phyloP scores from a whole-genome alignment of 2,113 vertebrate genomes.

The Haplotaxodon microlepis region DNA sequence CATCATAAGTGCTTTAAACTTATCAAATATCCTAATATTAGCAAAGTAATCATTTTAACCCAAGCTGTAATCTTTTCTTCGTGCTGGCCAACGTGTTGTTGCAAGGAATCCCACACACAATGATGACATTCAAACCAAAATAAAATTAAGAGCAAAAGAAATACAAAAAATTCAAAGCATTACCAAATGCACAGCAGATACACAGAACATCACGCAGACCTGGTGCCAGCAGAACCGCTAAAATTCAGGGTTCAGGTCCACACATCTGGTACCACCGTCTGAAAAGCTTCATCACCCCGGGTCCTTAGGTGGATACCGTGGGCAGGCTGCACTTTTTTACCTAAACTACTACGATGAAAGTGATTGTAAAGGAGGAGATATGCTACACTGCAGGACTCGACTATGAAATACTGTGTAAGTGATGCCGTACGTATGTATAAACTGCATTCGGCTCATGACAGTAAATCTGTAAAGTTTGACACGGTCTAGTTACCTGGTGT shows the following conservation, averaged over 20 bases:
- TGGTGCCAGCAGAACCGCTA: neutral
- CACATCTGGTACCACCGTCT: fast-evolving
- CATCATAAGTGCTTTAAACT: neutral
- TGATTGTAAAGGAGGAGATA: neutral
- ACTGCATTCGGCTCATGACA: fast-evolving
- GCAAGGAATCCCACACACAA: neutral
- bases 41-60: neutral
- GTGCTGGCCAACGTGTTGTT: neutral
- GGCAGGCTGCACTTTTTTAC: neutral
- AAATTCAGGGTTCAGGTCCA: neutral
- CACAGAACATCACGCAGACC: neutral
- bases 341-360: neutral
- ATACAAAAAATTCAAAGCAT: neutral
- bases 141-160: neutral
- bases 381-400: fast-evolving
- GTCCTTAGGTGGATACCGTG: neutral
- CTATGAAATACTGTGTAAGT: neutral
- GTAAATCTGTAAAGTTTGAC: neutral
- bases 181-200: neutral
- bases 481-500: neutral
- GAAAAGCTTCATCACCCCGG: neutral
- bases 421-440: fast-evolving
- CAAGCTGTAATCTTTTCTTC: neutral
- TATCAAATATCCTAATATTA: neutral
- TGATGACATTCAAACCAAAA: neutral